phyloP scores from a whole-genome alignment of 2,113 vertebrate genomes.

The Rostratula benghalensis region DNA sequence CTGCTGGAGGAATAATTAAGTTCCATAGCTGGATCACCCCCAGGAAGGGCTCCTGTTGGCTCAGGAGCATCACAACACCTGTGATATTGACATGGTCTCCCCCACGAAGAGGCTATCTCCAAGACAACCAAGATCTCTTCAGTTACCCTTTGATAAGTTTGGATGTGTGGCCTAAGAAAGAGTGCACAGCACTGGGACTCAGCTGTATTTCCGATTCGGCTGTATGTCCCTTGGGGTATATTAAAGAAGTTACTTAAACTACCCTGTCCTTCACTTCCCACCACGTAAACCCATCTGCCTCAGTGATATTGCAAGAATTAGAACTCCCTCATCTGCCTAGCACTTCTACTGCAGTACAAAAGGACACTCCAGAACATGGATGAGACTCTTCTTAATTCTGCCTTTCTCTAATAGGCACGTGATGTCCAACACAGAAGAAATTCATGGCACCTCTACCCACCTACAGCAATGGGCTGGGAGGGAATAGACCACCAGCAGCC shows the following conservation, averaged over 20 bases:
- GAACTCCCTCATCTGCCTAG: background rate
- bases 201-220: background rate
- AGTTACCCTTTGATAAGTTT: background rate
- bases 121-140: background rate
- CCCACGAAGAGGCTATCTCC: background rate
- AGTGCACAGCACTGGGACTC: background rate
- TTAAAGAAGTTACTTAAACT: background rate
- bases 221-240: accelerated
- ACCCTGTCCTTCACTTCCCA: background rate
- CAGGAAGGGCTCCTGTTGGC: background rate
- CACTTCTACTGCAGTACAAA: background rate
- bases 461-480: background rate
- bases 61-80: background rate
- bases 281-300: background rate
- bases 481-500: background rate
- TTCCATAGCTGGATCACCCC: background rate
- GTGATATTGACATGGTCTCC: background rate
- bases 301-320: background rate
- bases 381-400: background rate
- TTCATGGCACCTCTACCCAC: background rate
- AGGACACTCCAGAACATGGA: background rate
- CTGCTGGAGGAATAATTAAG: background rate
- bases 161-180: background rate
- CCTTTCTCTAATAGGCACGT: background rate
- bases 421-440: background rate